Evolutionary conservation across 1,140 invertebrate genomes (phyloP).

Genomic region (Daktulosphaira vitifoliae): DNA sequence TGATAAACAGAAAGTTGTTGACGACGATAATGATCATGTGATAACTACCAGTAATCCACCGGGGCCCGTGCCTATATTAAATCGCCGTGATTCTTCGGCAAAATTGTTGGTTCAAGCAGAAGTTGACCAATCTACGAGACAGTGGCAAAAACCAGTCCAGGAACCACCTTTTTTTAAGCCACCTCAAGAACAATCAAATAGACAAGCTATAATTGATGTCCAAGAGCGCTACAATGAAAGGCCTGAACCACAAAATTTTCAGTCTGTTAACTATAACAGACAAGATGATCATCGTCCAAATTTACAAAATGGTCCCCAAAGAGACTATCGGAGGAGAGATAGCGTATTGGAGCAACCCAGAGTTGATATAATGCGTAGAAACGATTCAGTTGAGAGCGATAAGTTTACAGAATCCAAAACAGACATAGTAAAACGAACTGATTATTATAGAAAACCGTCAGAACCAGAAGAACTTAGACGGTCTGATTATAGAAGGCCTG

Average conservation of each 20-base stretch:
- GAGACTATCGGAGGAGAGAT: conserved; percentile 1
- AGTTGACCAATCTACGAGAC: background rate
- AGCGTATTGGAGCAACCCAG: background rate
- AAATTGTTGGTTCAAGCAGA: background rate
- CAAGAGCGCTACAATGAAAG: background rate
- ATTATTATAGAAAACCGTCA: no score
- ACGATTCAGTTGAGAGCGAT: no score
- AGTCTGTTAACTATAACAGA: background rate
- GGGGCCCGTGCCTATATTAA: background rate
- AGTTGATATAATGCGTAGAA: background rate
- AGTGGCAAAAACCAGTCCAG: background rate
- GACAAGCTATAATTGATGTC: background rate
- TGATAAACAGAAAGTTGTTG: background rate
- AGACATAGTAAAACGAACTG: no score
- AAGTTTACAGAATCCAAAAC: no score
- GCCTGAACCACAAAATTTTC: background rate
- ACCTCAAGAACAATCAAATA: background rate
- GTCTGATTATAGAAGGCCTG: background rate
- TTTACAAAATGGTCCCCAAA: background rate
- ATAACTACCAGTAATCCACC: background rate
- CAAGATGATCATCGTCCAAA: background rate
- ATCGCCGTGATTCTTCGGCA: background rate
- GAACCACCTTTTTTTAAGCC: background rate
- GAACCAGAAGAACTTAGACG: background rate
- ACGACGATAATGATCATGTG: conserved; percentile 4